Evolutionary conservation across 2,888 invertebrate species (phyloP), one percentile per base, ranked within the genome.

Genomic region (Baccha elongata): DNA sequence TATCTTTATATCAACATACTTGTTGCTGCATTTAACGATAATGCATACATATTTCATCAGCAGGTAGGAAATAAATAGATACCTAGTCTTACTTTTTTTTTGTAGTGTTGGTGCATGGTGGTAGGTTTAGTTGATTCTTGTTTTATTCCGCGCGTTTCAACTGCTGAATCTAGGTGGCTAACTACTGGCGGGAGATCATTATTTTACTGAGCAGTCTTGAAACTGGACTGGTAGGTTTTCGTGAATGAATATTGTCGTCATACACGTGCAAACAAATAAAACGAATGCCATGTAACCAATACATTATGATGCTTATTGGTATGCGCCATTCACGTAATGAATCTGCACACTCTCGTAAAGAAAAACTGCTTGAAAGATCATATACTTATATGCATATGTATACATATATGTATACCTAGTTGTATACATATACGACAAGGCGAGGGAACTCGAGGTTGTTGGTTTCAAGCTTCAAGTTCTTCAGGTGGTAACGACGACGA

Each of bases 221-320:
- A 84, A 84, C 83, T 84, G 83, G 83, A 84, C 73, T 84, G 83
- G 83, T 84, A 50, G 73, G 78, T 84, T 84, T 84, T 84, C 83
- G 83, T 84, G 83, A 84, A 84, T 84, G 83, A 84, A 84, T 78
- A 78, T 78, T 68, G 71, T 73, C 71, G 80, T 72, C 46, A 55
- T 46, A 62, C 64, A 80, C 58, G 64, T 71, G 68, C 76, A 74
- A 68, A 67, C 73, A 67, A 67, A 73, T 73, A 46, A 72, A 67
- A 69, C 80, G 80, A 80, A 69, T 81, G 69, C 75, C 75, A 68
- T 32, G 44, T 40, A 46, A 32, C 55, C 80, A 81, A 65, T 71
- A 67, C 76, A 75, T 76, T 80, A 75, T 69, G 55, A 71, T 81
- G 75, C 69, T 55, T 76, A 40, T 48, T 35, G 53, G 50, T 64